Evolutionary conservation across 1,140 invertebrate species (phyloP).

Genomic region (Branchinecta lynchi): DNA sequence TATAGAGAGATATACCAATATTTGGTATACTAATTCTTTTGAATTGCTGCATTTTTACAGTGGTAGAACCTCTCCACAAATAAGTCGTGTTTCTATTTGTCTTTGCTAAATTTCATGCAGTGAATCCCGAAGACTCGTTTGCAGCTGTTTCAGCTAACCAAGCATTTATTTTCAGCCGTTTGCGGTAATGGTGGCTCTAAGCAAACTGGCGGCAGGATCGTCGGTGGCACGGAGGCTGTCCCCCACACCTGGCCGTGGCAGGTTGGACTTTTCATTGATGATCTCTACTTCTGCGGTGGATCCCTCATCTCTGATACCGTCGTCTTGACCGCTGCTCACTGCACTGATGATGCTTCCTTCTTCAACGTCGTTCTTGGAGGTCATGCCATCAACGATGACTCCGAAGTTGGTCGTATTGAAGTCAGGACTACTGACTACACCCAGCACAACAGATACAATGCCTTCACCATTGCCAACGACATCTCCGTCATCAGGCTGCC

Average conservation of each 20-base stretch:
- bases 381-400: constrained; percentile 20
- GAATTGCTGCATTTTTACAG: no score
- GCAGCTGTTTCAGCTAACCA: no score
- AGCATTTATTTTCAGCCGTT: background rate
- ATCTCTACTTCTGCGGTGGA: constrained; percentile 28
- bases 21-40: no score
- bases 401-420: constrained; percentile 21
- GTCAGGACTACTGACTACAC: constrained; percentile 28
- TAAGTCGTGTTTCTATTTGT: no score
- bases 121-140: no score
- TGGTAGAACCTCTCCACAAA: no score
- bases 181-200: background rate
- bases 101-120: no score
- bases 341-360: constrained; percentile 19
- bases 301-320: constrained; percentile 28
- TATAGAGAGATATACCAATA: no score
- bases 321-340: constrained; percentile 27
- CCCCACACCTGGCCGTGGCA: constrained; percentile 20
- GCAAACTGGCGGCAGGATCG: constrained; percentile 16
- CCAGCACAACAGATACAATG: constrained; percentile 36
- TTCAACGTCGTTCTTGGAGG: constrained; percentile 21
- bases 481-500: constrained; percentile 40
- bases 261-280: constrained; percentile 20
- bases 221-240: constrained; percentile 21
- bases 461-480: constrained; percentile 35